Conservation (phyloP, 2,113 vertebrate genomes). For the Talpa occidentalis region DNA sequence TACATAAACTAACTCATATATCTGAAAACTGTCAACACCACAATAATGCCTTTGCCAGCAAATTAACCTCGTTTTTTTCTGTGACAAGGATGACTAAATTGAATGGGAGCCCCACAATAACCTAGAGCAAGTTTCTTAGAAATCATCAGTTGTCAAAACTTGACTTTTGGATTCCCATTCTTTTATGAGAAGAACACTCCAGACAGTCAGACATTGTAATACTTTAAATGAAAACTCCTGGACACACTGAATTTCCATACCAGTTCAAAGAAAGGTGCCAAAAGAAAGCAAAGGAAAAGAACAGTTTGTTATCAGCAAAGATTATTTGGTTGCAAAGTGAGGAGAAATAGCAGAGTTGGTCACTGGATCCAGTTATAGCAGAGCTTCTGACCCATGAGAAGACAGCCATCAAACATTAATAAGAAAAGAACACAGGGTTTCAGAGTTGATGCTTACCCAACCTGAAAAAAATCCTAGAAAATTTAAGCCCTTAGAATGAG, state of each 20-base stretch:
- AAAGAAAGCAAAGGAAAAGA: not conserved
- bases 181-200: not conserved
- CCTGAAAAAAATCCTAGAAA: constrained; percentile 22
- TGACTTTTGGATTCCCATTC: constrained; percentile 33
- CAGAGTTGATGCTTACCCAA: not conserved
- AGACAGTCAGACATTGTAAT: not conserved
- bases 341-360: not conserved
- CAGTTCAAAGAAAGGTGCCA: not conserved
- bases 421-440: constrained; percentile 10
- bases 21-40: constrained; percentile 34
- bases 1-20: constrained; percentile 4
- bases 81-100: constrained; percentile 26
- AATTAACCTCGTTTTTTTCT: not conserved
- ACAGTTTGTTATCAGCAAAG: not conserved
- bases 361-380: not conserved
- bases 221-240: constrained; percentile 39
- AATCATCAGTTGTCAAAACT: constrained; percentile 31
- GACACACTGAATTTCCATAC: not conserved
- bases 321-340: constrained; percentile 8
- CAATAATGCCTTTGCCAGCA: not conserved
- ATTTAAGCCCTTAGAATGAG: not conserved
- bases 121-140: constrained; percentile 47
- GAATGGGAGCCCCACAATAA: not conserved
- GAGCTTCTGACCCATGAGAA: constrained; percentile 18
- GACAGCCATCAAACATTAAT: constrained; percentile 15